Percentiles rank a stretch among this genome's conserved stretches.
Conservation (phyloP, 2,113 vertebrate species). For the Sinocyclocheilus maitianheensis region DNA sequence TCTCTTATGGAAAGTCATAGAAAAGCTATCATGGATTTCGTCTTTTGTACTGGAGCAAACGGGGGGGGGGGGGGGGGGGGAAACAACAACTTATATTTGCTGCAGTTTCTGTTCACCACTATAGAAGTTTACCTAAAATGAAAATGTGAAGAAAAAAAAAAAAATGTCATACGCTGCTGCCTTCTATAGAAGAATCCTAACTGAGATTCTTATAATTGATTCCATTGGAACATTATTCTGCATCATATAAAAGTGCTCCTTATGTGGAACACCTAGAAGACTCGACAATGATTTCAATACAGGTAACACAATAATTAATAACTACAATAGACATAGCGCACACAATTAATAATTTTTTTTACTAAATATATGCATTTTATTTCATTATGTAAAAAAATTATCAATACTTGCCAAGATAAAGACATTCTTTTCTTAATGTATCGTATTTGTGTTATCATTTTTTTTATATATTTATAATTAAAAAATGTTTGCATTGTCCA, state of each 20-base stretch:
- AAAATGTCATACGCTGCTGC: too few species aligned
- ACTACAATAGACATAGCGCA: neutral
- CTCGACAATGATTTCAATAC: neutral
- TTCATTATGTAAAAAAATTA: neutral
- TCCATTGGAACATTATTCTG: neutral
- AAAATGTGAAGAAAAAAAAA: too few species aligned
- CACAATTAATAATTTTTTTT: neutral
- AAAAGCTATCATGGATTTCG: too few species aligned
- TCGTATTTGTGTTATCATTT: neutral
- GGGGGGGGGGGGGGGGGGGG: fast-evolving
- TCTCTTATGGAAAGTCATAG: too few species aligned
- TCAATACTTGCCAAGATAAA: neutral
- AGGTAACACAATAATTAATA: neutral
- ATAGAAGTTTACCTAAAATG: too few species aligned
- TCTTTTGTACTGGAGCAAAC: too few species aligned
- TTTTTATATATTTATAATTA: neutral
- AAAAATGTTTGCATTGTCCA: neutral
- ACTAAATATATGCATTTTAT: neutral
- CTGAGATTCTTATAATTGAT: neutral
- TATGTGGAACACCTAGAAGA: neutral
- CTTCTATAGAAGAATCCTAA: neutral
- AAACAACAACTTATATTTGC: too few species aligned
- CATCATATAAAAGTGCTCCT: neutral
- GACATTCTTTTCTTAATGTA: neutral
- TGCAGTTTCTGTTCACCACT: too few species aligned